Conservation (phyloP, 2,113 vertebrate species). For the Megaceryle maxima region DNA sequence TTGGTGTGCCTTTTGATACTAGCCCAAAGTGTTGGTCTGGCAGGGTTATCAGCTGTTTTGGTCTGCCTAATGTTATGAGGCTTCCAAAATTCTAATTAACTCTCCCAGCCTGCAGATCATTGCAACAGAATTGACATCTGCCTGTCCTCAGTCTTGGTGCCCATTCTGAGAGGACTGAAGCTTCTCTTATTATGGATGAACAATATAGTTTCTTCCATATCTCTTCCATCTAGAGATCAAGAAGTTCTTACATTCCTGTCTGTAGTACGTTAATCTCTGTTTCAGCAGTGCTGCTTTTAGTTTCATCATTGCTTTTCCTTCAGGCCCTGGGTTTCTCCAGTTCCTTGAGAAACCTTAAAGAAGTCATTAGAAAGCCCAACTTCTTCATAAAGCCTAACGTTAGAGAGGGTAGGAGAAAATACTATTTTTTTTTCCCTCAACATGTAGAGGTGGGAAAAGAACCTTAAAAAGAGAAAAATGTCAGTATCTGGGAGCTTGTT, state of each 20-base stretch:
- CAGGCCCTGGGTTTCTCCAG: neutral
- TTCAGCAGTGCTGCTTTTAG: neutral
- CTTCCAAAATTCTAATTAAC: constrained; percentile 10
- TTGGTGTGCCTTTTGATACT: neutral
- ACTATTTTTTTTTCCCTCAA: neutral
- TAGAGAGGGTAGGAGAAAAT: neutral
- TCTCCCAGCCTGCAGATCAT: neutral
- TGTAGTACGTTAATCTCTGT: neutral
- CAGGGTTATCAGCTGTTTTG: neutral
- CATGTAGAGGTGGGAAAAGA: neutral
- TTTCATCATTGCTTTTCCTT: neutral
- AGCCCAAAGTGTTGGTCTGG: neutral
- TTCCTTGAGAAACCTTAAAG: neutral
- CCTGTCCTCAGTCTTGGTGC: neutral
- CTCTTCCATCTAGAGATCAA: neutral
- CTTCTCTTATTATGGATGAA: neutral
- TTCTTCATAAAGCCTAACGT: neutral
- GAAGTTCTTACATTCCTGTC: neutral
- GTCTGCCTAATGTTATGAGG: neutral
- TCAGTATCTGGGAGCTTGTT: neutral
- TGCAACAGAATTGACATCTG: neutral
- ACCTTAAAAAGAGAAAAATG: neutral
- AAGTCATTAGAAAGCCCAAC: neutral
- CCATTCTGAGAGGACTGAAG: neutral
- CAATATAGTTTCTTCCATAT: neutral